Evolutionary conservation across 2,888 invertebrate genomes (phyloP).

Genomic region (Cheilosia vernalis): DNA sequence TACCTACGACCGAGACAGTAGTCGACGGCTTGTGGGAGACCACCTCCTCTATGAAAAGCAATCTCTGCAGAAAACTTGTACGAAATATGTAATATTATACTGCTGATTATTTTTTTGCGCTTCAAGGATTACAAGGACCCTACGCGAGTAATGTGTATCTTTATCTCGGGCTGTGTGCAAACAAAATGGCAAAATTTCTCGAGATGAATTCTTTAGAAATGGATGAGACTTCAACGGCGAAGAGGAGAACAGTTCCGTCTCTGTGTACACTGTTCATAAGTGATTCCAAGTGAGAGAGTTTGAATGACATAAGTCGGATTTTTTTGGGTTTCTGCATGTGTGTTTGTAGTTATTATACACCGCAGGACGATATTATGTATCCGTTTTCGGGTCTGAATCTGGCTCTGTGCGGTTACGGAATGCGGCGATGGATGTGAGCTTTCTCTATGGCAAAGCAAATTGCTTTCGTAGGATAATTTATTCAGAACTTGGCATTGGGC

Average conservation of each 20-base stretch:
- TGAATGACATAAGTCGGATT: slow-evolving; percentile 74
- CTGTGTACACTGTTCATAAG: slow-evolving; percentile 40
- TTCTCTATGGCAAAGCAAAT: slow-evolving; percentile 64
- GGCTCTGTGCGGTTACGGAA: slow-evolving; percentile 20
- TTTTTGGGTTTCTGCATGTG: slow-evolving; percentile 56
- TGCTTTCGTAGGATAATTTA: slow-evolving; percentile 73
- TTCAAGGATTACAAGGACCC: slow-evolving; percentile 72
- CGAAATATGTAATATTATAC: slow-evolving; percentile 58
- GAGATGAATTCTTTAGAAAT: slow-evolving; percentile 51
- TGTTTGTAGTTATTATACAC: slow-evolving; percentile 32
- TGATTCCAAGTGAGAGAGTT: slow-evolving; percentile 72
- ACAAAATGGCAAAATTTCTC: slow-evolving; percentile 58
- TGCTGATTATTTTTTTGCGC: slow-evolving; percentile 72
- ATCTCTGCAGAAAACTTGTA: slow-evolving; percentile 47
- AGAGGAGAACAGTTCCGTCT: slow-evolving; percentile 34
- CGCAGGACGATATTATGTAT: slow-evolving; percentile 18
- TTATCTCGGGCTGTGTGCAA: slow-evolving; percentile 44
- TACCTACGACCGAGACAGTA: neutral
- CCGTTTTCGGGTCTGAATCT: slow-evolving; percentile 32
- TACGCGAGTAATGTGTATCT: slow-evolving; percentile 39
- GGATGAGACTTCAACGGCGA: slow-evolving; percentile 16
- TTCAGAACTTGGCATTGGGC: slow-evolving; percentile 69
- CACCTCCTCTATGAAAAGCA: slow-evolving; percentile 19
- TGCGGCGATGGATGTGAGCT: slow-evolving; percentile 47
- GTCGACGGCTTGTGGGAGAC: neutral